Evolutionary conservation across 2,888 invertebrate species (phyloP).

Genomic region (Carterocephalus palaemon): DNA sequence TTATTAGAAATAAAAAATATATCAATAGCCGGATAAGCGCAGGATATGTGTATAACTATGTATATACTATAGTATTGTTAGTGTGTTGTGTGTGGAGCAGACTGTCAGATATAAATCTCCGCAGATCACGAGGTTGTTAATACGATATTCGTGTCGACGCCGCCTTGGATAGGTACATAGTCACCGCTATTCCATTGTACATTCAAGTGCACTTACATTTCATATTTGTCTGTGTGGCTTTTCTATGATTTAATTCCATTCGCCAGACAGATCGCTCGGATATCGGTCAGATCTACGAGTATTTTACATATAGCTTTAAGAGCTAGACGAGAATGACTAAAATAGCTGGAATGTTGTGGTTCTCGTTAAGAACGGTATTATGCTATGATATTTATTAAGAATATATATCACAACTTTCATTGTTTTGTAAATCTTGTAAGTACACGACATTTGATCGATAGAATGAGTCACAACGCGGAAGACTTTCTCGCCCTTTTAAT

Average conservation of each 20-base stretch:
- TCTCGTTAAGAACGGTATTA: conserved; percentile 4
- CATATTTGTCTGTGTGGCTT: conserved; percentile 66
- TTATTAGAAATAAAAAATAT: no score
- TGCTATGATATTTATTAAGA: conserved; percentile 5
- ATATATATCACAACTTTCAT: conserved; percentile 6
- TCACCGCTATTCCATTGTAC: conserved; percentile 73
- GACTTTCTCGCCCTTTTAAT: conserved; percentile 13
- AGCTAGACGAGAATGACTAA: conserved; percentile 21
- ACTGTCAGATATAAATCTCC: conserved; percentile 72
- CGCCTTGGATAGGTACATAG: conserved; percentile 51
- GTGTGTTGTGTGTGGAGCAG: conserved; percentile 6
- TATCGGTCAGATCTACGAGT: conserved; percentile 25
- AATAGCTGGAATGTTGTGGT: conserved; percentile 20
- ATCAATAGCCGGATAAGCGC: no score
- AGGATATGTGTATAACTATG: no score
- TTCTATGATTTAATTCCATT: conserved; percentile 54
- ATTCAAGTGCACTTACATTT: conserved; percentile 66
- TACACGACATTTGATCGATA: neutral
- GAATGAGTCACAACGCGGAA: conserved; percentile 14
- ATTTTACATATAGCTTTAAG: conserved; percentile 16
- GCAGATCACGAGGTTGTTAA: conserved; percentile 75
- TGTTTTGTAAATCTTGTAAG: neutral
- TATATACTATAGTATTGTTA: conserved; percentile 9
- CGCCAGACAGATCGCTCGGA: conserved; percentile 29
- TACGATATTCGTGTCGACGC: conserved; percentile 76